Conservation (phyloP, 2,113 vertebrate species). For the Hystrix brachyura region DNA sequence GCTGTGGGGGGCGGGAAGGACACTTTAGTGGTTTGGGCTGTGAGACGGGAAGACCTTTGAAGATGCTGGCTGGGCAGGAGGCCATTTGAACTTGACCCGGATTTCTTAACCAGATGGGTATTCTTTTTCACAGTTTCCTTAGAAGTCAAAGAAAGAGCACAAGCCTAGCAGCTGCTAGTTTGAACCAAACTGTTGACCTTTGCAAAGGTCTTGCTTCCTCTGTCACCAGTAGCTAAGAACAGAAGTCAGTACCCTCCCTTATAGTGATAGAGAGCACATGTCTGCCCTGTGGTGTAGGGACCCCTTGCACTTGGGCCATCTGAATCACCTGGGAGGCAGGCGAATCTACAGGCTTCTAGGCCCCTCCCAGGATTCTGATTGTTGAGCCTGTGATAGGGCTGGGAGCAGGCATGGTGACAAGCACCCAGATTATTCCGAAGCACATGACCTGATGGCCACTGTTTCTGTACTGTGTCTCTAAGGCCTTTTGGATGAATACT, state of each 20-base stretch:
- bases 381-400: neutral
- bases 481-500: neutral
- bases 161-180: conserved; percentile 30
- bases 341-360: neutral
- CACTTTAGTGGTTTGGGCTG: neutral
- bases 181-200: conserved; percentile 43
- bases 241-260: neutral
- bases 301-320: neutral
- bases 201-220: conserved; percentile 53
- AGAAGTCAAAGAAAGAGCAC: conserved; percentile 44
- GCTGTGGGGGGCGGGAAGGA: neutral
- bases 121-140: conserved; percentile 58
- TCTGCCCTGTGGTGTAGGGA: neutral
- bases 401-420: neutral
- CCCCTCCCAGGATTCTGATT: neutral
- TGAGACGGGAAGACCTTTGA: neutral
- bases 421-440: neutral
- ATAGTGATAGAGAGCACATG: neutral
- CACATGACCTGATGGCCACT: neutral
- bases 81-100: neutral
- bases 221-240: conserved; percentile 42
- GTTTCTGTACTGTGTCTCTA: neutral
- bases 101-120: conserved; percentile 24
- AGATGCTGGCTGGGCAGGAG: neutral
- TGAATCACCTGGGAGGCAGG: neutral